These are phyloP conservation scores for Euclidia mi DNA, from an alignment of 2,888 invertebrate species.

Conservation along the genomic window DNA sequence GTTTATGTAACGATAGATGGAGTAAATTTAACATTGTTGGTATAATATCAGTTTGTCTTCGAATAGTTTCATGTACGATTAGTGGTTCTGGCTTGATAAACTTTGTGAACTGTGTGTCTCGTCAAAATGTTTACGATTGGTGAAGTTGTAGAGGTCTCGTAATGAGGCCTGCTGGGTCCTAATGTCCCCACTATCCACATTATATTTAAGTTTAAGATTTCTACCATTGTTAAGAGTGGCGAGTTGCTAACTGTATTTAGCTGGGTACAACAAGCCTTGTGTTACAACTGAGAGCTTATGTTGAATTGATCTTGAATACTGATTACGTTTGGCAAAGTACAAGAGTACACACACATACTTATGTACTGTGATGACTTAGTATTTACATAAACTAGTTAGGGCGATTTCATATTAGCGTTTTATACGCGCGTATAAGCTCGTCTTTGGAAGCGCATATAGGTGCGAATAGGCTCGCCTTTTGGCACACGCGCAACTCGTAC, in stretches of 20 bases:
- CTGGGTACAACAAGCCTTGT: constrained; percentile 35
- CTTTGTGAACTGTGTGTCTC: constrained; percentile 51
- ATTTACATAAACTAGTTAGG: too few relatives aligned
- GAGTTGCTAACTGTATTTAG: constrained; percentile 36
- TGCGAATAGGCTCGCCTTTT: too few relatives aligned
- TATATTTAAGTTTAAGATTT: constrained; percentile 63
- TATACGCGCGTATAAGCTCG: too few relatives aligned
- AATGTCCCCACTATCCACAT: constrained; percentile 65
- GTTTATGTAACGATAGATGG: neutral
- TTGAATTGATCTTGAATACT: constrained; percentile 22
- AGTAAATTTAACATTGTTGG: constrained; percentile 3
- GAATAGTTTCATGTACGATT: constrained; percentile 39
- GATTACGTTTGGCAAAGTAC: constrained; percentile 26
- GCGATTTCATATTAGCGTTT: too few relatives aligned
- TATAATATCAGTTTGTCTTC: constrained; percentile 15
- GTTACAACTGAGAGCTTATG: constrained; percentile 39
- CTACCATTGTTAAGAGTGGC: constrained; percentile 36
- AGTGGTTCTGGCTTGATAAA: constrained; percentile 44
- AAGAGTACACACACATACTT: too few relatives aligned
- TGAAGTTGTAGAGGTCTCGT: constrained; percentile 59
- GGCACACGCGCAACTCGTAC: too few relatives aligned
- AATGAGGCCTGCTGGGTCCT: constrained; percentile 56
- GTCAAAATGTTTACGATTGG: constrained; percentile 63
- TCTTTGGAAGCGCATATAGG: too few relatives aligned
- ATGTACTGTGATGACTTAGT: too few relatives aligned